Conservation (phyloP, 35 echinoderm and acorn worm species). For the Patiria miniata region DNA sequence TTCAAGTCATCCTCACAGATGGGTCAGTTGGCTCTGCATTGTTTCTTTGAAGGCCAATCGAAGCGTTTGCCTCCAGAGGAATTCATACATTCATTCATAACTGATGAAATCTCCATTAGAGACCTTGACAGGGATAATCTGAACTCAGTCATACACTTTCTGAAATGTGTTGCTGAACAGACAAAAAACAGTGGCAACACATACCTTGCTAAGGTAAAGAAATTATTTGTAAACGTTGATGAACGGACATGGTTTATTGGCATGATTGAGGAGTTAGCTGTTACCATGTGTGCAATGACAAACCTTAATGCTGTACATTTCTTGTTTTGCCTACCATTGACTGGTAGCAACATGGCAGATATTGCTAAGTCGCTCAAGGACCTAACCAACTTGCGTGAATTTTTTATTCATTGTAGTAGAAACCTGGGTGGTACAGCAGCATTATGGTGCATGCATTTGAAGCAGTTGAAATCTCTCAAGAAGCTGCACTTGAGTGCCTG, state of each 20-base stretch:
- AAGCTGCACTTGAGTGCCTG: not conserved
- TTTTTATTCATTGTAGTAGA: no score
- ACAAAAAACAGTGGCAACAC: not conserved
- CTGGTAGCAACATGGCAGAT: not conserved
- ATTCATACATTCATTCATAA: not conserved
- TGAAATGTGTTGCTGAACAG: not conserved
- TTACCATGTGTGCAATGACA: not conserved
- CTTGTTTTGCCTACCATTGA: not conserved
- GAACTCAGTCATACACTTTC: not conserved
- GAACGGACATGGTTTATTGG: not conserved
- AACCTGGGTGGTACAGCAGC: not conserved
- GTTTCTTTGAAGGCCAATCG: not conserved
- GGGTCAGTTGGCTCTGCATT: not conserved
- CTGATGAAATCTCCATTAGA: not conserved
- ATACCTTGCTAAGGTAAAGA: not conserved
- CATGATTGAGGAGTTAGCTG: not conserved
- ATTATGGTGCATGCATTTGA: not conserved
- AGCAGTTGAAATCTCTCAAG: not conserved
- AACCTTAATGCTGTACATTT: not conserved
- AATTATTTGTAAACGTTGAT: not conserved
- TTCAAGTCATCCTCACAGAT: not conserved
- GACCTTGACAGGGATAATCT: not conserved
- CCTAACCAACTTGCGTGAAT: no score
- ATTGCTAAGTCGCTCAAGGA: not conserved
- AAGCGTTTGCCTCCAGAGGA: not conserved